These are phyloP conservation scores for Pygathrix nemaeus DNA, from an alignment of 2,113 vertebrate species.

Conservation along the genomic window DNA sequence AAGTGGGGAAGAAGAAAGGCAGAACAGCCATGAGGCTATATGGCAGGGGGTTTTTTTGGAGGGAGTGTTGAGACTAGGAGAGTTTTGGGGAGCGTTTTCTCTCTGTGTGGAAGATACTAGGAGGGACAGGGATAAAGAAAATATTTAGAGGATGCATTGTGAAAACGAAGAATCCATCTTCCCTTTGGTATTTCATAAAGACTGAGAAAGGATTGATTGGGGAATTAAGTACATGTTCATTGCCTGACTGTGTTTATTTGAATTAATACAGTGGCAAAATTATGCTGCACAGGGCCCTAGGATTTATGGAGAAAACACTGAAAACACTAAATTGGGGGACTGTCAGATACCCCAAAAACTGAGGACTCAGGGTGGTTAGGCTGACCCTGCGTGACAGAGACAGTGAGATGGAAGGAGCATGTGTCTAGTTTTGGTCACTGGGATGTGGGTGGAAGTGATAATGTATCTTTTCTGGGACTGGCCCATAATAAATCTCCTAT, in stretches of 20 bases:
- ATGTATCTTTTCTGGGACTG: neutral
- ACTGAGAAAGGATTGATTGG: neutral
- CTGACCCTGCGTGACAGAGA: neutral
- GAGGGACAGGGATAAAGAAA: neutral
- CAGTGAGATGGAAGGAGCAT: neutral
- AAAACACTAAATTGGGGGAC: neutral
- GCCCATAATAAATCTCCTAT: neutral
- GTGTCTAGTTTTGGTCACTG: neutral
- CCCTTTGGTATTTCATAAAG: neutral
- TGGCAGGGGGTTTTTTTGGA: neutral
- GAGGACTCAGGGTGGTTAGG: neutral
- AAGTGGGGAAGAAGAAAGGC: neutral
- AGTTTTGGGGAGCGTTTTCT: neutral
- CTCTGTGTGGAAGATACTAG: neutral
- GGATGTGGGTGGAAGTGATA: neutral
- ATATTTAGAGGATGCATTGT: neutral
- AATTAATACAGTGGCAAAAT: neutral
- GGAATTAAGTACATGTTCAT: neutral
- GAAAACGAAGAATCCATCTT: neutral
- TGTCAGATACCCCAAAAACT: neutral
- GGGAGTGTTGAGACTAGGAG: neutral
- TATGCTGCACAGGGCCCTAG: neutral
- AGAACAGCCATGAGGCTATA: neutral
- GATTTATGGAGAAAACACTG: neutral
- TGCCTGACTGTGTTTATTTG: neutral